A percentile compares a stretch with the other conserved stretches of the same genome.
Evolutionary conservation across 2,888 invertebrate genomes (phyloP).

Genomic region (Drosophila pullipes): DNA sequence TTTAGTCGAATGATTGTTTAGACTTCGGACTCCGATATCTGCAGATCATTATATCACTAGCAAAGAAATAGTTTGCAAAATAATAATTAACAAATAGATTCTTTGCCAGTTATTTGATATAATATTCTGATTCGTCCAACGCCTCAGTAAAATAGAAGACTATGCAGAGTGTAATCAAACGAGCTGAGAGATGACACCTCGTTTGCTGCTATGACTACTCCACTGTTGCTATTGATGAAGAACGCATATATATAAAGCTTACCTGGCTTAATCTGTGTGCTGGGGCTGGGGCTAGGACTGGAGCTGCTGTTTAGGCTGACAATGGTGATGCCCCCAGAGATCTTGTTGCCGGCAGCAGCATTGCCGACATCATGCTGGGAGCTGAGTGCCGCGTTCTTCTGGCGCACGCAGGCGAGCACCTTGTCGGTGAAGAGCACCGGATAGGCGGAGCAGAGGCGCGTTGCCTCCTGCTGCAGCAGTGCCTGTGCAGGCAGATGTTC

Average conservation of each 20-base stretch:
- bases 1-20: neutral
- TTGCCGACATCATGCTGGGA: slow-evolving; percentile 87
- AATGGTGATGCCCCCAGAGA: slow-evolving; percentile 91
- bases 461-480: slow-evolving; percentile 92
- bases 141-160: no score
- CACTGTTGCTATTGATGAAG: no score
- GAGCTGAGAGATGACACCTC: no score
- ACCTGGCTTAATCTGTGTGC: slow-evolving; percentile 80
- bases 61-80: no score
- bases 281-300: slow-evolving; percentile 70
- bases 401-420: slow-evolving; percentile 90
- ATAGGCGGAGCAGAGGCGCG: slow-evolving; percentile 92
- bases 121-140: no score
- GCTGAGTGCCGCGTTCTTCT: slow-evolving; percentile 87
- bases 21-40: neutral
- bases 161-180: no score
- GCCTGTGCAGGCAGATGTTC: slow-evolving; percentile 91
- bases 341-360: slow-evolving; percentile 88
- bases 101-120: neutral
- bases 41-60: neutral
- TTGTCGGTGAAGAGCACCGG: slow-evolving; percentile 93
- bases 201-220: no score
- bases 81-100: neutral
- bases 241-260: slow-evolving; percentile 15
- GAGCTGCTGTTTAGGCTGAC: slow-evolving; percentile 90